These are phyloP conservation scores for Enteromius unitaeniatus DNA, from an alignment of 2,797 vertebrate genomes.

Conservation along the genomic window DNA sequence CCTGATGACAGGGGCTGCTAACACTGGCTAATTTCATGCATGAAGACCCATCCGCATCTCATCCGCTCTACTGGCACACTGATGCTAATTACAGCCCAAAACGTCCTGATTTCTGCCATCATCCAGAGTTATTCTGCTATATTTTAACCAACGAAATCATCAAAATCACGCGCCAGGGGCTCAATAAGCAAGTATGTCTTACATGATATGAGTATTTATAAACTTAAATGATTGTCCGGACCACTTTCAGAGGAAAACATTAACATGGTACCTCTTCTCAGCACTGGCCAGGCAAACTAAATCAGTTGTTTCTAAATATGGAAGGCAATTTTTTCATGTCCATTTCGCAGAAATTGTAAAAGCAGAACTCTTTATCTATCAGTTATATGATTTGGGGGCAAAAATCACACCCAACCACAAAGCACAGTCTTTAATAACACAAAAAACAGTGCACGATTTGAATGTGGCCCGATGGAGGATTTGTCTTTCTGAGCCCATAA, in stretches of 20 bases:
- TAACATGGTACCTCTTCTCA: neutral
- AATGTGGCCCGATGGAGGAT: neutral
- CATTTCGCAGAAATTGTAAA: neutral
- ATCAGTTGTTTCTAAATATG: neutral
- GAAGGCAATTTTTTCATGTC: neutral
- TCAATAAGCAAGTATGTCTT: neutral
- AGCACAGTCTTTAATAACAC: neutral
- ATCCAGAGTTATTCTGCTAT: conserved; percentile 42
- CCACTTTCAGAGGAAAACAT: neutral
- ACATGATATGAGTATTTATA: neutral
- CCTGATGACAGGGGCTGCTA: conserved; percentile 64
- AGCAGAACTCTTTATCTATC: neutral
- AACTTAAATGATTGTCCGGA: neutral
- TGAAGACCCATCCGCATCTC: conserved; percentile 59
- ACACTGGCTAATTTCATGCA: conserved; percentile 58
- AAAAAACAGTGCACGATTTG: neutral
- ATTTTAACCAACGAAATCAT: conserved; percentile 66
- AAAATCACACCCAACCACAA: too few species aligned
- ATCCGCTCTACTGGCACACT: conserved; percentile 54
- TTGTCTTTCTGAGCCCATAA: conserved; percentile 16
- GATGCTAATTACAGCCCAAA: conserved; percentile 64
- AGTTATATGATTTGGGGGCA: neutral
- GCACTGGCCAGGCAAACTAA: neutral
- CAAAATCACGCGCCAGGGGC: conserved; percentile 60
- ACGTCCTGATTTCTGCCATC: conserved; percentile 52